Evolutionary conservation across 2,113 vertebrate species (phyloP), one percentile per base, ranked within the genome.

Genomic region (Ammodytes dubius): DNA sequence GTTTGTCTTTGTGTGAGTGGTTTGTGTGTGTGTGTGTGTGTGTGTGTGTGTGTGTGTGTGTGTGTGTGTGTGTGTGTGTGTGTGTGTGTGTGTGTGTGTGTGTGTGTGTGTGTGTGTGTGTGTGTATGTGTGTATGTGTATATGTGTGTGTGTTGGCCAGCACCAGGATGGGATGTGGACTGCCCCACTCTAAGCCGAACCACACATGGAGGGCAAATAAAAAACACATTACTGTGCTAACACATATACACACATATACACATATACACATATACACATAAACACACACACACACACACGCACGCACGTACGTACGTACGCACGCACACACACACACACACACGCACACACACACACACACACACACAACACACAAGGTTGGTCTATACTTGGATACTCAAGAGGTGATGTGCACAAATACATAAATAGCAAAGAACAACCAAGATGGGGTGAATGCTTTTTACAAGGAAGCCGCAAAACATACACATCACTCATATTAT

Each of bases 361-460:
- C 57, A 65, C 78, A 79, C 65, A 46, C 50, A 58, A 79, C 49
- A 69, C 7, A 54, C 39, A 17, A 5, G 27, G 13, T 66, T 50
- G 27, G 37, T 59, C 52, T 81, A 61, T 66, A 37, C 27, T 40
- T 64, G 52, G 53, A 81, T 77, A 78, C 35, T 5, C 54, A 57
- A 56, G 67, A 58, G 69, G 71, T 73, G 42, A 76, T 53, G 63
- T 42, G 49, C 42, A 70, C 65, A 88, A 74, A 47, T 66, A 78
- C 70, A 82, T 71, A 85, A 88, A 91, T 83, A 86, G 85, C 56
- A 87, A 64, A 74, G 77, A 83, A 73, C 83, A 86, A 83, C 79
- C 74, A 63, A 81, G 71, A 70, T 45, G 70, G 61, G 69, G 11
- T 0, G 0, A 78, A 76, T 69, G 71, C 45, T 70, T 84, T 80